These are phyloP conservation scores for Hymenopus coronatus DNA, from an alignment of 2,888 invertebrate genomes.

Conservation along the genomic window DNA sequence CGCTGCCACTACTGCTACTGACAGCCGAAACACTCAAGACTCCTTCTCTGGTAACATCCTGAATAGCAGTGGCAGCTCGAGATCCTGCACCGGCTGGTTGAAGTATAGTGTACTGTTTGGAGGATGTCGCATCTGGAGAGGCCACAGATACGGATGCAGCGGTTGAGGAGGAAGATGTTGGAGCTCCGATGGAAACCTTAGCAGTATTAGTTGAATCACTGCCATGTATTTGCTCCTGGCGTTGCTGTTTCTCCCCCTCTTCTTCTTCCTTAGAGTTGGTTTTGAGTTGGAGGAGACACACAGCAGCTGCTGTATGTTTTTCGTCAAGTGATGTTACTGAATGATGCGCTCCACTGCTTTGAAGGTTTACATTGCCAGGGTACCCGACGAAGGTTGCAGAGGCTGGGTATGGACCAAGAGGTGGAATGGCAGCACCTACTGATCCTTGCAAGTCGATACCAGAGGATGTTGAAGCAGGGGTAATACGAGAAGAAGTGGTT, in stretches of 20 bases:
- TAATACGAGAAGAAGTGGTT: neutral
- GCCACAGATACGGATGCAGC: conserved; percentile 12
- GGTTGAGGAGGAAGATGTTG: conserved; percentile 31
- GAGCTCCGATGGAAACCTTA: conserved; percentile 47
- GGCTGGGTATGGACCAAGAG: conserved; percentile 62
- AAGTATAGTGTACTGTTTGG: conserved; percentile 83
- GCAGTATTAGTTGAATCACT: conserved; percentile 39
- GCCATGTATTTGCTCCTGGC: conserved; percentile 28
- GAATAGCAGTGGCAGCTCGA: conserved; percentile 76
- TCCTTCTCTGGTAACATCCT: conserved; percentile 69
- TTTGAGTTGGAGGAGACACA: conserved; percentile 51
- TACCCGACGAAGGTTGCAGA: conserved; percentile 74
- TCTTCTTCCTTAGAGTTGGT: conserved; percentile 36
- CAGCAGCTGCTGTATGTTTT: conserved; percentile 43
- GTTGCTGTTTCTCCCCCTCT: neutral
- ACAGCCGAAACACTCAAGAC: conserved; percentile 60
- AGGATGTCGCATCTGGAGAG: conserved; percentile 44
- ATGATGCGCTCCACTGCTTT: conserved; percentile 19
- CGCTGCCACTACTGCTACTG: conserved; percentile 39
- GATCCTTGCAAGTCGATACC: conserved; percentile 39
- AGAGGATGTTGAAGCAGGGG: conserved; percentile 38
- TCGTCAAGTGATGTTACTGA: conserved; percentile 40
- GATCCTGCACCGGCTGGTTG: conserved; percentile 81
- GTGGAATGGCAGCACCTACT: conserved; percentile 43
- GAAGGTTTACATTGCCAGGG: conserved; percentile 47